Base-by-base conservation (phyloP, 2,113 vertebrate genomes). In the Nesospiza acunhae region DNA sequence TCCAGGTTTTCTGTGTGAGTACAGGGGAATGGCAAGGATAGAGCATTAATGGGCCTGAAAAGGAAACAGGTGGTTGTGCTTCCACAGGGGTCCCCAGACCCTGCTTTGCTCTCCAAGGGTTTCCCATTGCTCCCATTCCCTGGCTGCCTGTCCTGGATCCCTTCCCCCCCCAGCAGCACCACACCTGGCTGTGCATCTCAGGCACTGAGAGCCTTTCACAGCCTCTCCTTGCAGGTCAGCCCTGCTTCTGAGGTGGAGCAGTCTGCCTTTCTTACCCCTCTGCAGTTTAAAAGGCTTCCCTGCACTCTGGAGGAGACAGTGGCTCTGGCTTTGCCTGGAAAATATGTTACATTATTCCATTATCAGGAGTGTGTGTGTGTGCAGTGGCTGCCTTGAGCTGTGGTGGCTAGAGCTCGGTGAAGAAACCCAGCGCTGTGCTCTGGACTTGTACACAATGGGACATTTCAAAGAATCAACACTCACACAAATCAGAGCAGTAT, bases 401-500 rank as follows among this genome's bases (percentile, higher is more conserved):
- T n/a, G 84, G 75, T 78, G 66, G 91, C 70, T 73, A 60, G 63
- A 90, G 75, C 59, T 37, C 37, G 49, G 83, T 88, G 80, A 77
- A 87, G 88, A 89, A 90, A 94, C 70, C 66, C 49, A 50, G 9
- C 2, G 4, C 79, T 1, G 0, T 60, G 83, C 70, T 80, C 66
- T 7, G 22, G 63, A 37, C 64, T 22, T 68, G 86, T 81, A 93
- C 76, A 94, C 92, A 96, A 90, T 14, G 72, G 37, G 73, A 90
- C n/a, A 72, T 96, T 96, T 96, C 92, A 94, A 93, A 94, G 88
- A 86, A 85, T 93, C 90, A 67, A 11, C 0, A 15, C 72, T 84
- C 76, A 20, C 64, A 93, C 85, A 96, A 96, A 94, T 94, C 84
- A 93, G 62, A 88, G 41, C 76, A 90, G 83, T 72, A 69, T 81